These are phyloP conservation scores for Pristionchus pacificus DNA, from an alignment of 1,140 invertebrate genomes.

Conservation along the genomic window DNA sequence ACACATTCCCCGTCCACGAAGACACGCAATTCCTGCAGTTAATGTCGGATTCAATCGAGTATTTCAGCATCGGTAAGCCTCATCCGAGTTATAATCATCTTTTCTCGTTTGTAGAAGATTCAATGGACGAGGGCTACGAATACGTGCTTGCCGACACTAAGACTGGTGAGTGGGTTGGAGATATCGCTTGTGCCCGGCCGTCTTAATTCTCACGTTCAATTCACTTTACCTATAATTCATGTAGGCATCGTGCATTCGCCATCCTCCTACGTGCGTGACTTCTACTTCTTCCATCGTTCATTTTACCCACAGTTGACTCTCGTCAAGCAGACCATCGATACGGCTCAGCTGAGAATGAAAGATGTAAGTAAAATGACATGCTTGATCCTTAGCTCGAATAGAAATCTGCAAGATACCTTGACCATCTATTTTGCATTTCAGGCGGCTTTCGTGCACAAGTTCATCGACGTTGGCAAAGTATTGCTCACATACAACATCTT, in stretches of 20 bases:
- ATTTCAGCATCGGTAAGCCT: conserved; percentile 75
- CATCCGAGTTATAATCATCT: background rate
- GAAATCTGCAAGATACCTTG: background rate
- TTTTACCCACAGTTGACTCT: conserved; percentile 93
- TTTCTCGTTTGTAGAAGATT: background rate
- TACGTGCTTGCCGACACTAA: conserved; percentile 95
- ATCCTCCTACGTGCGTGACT: too few species aligned
- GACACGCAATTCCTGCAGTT: conserved; percentile 96
- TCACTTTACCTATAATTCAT: too few species aligned
- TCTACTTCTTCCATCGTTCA: conserved; percentile 97
- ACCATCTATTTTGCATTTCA: conserved; percentile 61
- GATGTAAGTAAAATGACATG: background rate
- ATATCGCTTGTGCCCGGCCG: too few species aligned
- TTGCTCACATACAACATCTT: conserved; percentile 63
- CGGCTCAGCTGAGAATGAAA: conserved; percentile 77
- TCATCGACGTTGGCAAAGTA: conserved; percentile 91
- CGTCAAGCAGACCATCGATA: conserved; percentile 84
- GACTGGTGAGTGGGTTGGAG: conserved; percentile 45
- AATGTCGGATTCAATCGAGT: conserved; percentile 88
- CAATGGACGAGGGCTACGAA: conserved; percentile 73
- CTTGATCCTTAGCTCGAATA: background rate
- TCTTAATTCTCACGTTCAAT: too few species aligned
- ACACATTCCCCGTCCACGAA: conserved; percentile 96
- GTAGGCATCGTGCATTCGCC: too few species aligned
- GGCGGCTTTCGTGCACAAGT: conserved; percentile 83